Base-by-base conservation (phyloP, 2,797 vertebrate genomes). In the Sorex maritimensis region DNA sequence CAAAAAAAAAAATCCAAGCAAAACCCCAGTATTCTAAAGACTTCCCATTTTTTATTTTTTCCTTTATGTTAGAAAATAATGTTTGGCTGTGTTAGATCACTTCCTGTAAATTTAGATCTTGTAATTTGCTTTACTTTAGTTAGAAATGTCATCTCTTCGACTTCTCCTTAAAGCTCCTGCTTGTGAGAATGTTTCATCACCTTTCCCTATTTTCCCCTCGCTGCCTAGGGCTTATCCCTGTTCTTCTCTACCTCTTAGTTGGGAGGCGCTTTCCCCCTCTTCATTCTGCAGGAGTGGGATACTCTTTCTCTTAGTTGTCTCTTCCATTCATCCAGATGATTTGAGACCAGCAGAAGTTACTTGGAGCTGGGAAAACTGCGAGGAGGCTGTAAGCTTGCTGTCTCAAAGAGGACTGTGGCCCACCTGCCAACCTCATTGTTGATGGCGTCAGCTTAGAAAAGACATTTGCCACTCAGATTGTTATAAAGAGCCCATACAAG, bases 391-490 rank as follows among this genome's bases (percentile, higher is more conserved):
- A n/a, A 94, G 30, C 79, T 74, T 13, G 90, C 41, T 44, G 41
- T 44, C 41, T 94, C 52, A 78, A 91, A 92, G 90, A 93, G 78
- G 68, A 79, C 81, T 0, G 0, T 55, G 74, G 74, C 26, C 81
- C 41, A 83, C 91, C 81, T 92, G 88, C 86, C 89, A 88, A 88
- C 52, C 80, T 93, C 38, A 3, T 26, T 92, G 78, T 84, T 81
- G 80, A 91, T 88, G 87, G 61, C 95, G 61, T 93, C 81, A 88
- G 81, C 44, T 95, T 90, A 83, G 91, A 90, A 95, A 92, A 92
- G 81, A 82, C 67, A 55, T 86, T 84, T 28, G 88, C 24, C 28
- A 28, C n/a, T 94, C 61, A 89, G 55, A 83, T 77, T 73, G 52
- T 34, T 92, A 38, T 67, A 52, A 69, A 86, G 1, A 91, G 15